These are phyloP conservation scores for Chirona hameri DNA, from an alignment of 2,888 invertebrate genomes.

Conservation along the genomic window DNA sequence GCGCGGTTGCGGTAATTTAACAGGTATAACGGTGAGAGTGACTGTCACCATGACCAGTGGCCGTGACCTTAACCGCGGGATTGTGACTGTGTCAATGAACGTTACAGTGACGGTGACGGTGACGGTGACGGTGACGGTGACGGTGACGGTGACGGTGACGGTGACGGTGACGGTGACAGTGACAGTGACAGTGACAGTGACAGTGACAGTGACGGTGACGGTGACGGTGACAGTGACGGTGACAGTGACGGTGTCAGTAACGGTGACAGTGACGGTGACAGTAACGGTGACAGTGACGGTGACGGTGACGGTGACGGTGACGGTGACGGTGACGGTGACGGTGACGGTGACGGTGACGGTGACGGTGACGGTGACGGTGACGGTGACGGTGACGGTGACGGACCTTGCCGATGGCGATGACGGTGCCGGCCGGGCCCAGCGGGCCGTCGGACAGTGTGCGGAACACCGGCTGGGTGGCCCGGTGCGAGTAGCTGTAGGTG, in stretches of 20 bases:
- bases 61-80: too few species aligned
- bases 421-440: slow-evolving; percentile 13
- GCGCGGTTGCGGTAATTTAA: too few species aligned
- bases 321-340: background rate
- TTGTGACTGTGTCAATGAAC: background rate
- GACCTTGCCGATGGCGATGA: slow-evolving; percentile 1
- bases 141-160: background rate
- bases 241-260: too few species aligned
- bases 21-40: too few species aligned
- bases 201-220: background rate
- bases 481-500: slow-evolving; percentile 2
- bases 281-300: background rate
- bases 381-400: background rate
- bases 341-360: background rate
- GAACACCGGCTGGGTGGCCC: background rate
- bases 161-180: background rate
- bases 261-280: too few species aligned
- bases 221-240: background rate
- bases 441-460: background rate
- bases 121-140: background rate
- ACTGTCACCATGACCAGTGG: too few species aligned
- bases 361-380: background rate
- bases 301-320: background rate
- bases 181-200: background rate
- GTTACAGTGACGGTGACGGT: background rate